Conservation (phyloP, 2,113 vertebrate genomes). For the Cyanocitta stelleri region DNA sequence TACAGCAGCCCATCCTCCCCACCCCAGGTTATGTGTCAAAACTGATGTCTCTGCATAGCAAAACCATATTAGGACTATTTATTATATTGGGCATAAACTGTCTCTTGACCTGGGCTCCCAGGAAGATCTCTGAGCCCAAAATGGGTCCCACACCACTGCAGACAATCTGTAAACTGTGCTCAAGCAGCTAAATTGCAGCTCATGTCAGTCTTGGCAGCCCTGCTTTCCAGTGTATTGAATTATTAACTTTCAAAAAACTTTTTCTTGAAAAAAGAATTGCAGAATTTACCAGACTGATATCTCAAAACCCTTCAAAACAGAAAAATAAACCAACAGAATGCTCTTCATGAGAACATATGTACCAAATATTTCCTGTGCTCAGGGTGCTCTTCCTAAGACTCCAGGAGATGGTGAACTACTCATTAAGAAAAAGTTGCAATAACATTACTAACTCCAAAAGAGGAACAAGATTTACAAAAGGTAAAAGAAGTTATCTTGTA, state of each 20-base stretch:
- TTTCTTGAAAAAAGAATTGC: background rate
- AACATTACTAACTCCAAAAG: background rate
- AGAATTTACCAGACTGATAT: background rate
- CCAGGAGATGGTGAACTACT: background rate
- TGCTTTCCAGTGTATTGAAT: background rate
- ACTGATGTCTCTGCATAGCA: background rate
- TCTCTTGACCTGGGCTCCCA: background rate
- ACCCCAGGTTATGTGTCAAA: background rate
- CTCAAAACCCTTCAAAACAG: background rate
- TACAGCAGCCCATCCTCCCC: background rate
- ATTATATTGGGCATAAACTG: background rate
- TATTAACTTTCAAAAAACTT: background rate
- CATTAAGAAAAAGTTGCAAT: background rate
- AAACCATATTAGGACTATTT: background rate
- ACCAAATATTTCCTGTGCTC: background rate
- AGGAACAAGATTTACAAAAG: background rate
- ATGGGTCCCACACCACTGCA: fast-evolving
- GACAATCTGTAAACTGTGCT: background rate
- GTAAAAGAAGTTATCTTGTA: background rate
- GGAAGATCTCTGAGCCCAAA: background rate
- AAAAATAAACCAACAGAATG: background rate
- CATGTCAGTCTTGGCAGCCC: background rate
- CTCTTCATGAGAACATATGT: background rate
- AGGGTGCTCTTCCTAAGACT: background rate
- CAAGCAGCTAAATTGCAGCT: background rate